Evolutionary conservation across 2,888 invertebrate genomes (phyloP), one percentile per base, ranked within the genome.

Genomic region (Temnothorax ravouxi): DNA sequence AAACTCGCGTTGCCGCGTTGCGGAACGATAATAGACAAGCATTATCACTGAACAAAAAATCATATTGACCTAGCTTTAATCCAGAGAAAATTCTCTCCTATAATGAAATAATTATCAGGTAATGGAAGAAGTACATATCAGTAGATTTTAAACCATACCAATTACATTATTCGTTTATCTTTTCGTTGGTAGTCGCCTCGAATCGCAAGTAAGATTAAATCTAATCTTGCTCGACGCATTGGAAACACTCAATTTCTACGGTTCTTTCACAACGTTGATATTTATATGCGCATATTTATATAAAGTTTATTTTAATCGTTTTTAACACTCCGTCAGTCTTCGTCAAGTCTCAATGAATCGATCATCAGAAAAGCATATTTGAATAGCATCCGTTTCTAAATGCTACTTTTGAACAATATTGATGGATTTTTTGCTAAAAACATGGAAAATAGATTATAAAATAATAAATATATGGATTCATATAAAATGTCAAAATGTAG

Each of bases 151-250:
- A 41, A 3, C 41, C 41, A 41, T 64, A 18, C 18, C 13, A 41
- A 41, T 64, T 64, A 41, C 62, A 62, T 41, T 38, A 34, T 34
- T 15, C 25, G 1, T 47, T 52, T 50, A 50, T 50, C 15, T 50
- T 69, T 50, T 52, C 34, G n/a, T 50, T 69, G 69, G 13, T 29
- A 29, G 29, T 52, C 29, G n/a, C 29, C n/a, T 34, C 25, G 15
- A 38, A 72, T 54, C 25, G 54, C n/a, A 41, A 56, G 21, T 71
- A 54, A 38, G 41, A 72, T 72, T 54, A 21, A 54, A 54, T 56
- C 18, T 72, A 72, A 72, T 54, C 38, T 72, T 72, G 50, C 25
- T 41, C 9, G 34, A 56, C 54, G 54, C 54, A 71, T 72, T 4
- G 4, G 13, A n/a, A 13, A 29, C 29, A 47, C 8, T n/a, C 47